These are phyloP conservation scores for Steinernema feltiae DNA, from an alignment of 1,140 invertebrate genomes.

Conservation along the genomic window DNA sequence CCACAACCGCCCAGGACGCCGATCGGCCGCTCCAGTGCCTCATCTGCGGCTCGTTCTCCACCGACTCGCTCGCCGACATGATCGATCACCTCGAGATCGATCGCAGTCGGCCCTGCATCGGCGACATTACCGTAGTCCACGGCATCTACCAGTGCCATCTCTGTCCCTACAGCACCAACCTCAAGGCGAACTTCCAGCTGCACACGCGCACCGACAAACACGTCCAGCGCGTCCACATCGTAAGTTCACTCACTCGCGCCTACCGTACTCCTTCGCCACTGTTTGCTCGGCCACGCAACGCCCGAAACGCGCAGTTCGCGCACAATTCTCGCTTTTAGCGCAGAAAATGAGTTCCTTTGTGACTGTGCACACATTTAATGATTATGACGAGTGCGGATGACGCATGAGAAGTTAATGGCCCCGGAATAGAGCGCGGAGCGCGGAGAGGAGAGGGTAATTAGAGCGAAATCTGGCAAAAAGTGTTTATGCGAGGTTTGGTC, in stretches of 20 bases:
- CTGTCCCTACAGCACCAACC: slow-evolving; percentile 94
- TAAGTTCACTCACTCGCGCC: slow-evolving; percentile 66
- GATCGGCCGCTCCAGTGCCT: slow-evolving; percentile 80
- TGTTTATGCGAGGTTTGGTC: background rate
- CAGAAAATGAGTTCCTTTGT: background rate
- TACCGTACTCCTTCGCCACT: slow-evolving; percentile 20
- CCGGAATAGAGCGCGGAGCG: background rate
- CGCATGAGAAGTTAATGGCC: slow-evolving; percentile 6
- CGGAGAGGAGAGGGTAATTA: background rate
- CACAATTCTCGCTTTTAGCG: background rate
- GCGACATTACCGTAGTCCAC: slow-evolving; percentile 80
- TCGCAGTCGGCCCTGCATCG: slow-evolving; percentile 77
- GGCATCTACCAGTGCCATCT: slow-evolving; percentile 93
- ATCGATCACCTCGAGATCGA: slow-evolving; percentile 84
- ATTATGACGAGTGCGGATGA: slow-evolving; percentile 12
- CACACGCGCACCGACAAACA: slow-evolving; percentile 99
- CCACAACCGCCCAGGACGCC: slow-evolving; percentile 68
- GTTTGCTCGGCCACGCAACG: background rate
- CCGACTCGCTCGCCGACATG: slow-evolving; percentile 81
- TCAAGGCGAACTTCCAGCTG: slow-evolving; percentile 98
- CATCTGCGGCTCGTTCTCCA: slow-evolving; percentile 82
- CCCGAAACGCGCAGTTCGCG: background rate
- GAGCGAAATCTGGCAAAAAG: background rate
- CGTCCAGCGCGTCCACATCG: slow-evolving; percentile 88
- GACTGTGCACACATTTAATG: background rate